phyloP scores from a whole-genome alignment of 2,113 vertebrate genomes.

The Crotophaga sulcirostris region DNA sequence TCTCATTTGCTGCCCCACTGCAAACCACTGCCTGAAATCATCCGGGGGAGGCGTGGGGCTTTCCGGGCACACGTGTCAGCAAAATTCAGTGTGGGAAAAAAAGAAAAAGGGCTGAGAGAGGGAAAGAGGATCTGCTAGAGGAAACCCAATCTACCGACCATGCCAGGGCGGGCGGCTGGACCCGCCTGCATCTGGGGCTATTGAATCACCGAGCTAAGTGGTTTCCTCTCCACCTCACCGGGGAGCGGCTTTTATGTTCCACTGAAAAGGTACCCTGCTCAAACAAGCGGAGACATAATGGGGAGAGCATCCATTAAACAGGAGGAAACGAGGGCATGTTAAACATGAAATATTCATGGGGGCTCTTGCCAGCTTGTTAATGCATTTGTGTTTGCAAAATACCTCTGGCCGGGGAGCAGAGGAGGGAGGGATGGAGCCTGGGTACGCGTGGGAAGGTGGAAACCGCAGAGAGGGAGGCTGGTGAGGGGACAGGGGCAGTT shows the following conservation, averaged over 20 bases:
- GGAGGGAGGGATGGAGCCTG: not conserved
- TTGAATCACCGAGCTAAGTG: slow-evolving; percentile 8
- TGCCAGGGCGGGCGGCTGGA: not conserved
- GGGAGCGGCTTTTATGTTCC: slow-evolving; percentile 69
- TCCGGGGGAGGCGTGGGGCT: accelerated
- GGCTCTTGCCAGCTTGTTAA: slow-evolving; percentile 65
- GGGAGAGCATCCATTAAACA: slow-evolving; percentile 70
- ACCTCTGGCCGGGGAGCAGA: slow-evolving; percentile 15
- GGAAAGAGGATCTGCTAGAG: not conserved
- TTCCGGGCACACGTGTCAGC: not conserved
- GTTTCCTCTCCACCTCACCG: slow-evolving; percentile 60
- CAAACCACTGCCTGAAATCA: not conserved
- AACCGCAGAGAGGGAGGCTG: not conserved
- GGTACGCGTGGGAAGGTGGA: not conserved
- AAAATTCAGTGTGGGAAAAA: not conserved
- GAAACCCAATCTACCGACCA: not conserved
- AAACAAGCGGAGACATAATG: slow-evolving; percentile 55
- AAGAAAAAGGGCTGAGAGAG: not conserved
- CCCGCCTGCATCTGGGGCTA: not conserved
- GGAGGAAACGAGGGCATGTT: slow-evolving; percentile 69
- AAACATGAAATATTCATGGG: slow-evolving; percentile 74
- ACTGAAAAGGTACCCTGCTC: slow-evolving; percentile 64
- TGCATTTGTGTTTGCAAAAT: slow-evolving; percentile 73
- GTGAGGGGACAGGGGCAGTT: not conserved
- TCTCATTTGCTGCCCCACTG: not conserved